These are phyloP conservation scores for Scomber colias DNA, from an alignment of 2,113 vertebrate genomes.

Conservation along the genomic window DNA sequence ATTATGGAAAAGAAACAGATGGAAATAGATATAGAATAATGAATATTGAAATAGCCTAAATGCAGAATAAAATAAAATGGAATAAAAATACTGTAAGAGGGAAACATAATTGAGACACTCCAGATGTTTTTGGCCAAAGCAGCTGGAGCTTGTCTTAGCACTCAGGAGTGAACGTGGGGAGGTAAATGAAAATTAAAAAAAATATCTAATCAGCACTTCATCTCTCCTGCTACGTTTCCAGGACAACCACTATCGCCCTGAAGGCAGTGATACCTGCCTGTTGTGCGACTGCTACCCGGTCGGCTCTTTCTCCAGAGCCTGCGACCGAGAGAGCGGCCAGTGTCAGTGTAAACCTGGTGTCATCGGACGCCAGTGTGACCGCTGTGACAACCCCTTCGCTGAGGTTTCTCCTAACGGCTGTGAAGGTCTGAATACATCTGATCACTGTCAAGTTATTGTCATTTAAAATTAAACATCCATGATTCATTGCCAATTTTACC, in stretches of 20 bases:
- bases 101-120: neutral
- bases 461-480: neutral
- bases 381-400: constrained; percentile 96
- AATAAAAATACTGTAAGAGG: too few species aligned
- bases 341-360: constrained; percentile 95
- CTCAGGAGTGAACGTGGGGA: neutral
- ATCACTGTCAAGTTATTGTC: neutral
- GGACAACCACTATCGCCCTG: constrained; percentile 93
- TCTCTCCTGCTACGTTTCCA: constrained; percentile 64
- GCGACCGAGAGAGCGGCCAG: constrained; percentile 89
- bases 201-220: constrained; percentile 1
- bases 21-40: too few species aligned
- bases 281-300: constrained; percentile 94
- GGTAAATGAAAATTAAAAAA: constrained; percentile 2
- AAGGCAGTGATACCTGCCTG: constrained; percentile 86
- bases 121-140: constrained; percentile 30
- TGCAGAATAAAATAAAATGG: too few species aligned
- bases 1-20: too few species aligned
- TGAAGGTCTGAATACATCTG: constrained; percentile 86
- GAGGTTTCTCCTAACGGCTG: constrained; percentile 94
- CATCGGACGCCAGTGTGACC: constrained; percentile 95
- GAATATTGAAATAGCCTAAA: too few species aligned
- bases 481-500: constrained; percentile 14
- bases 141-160: constrained; percentile 14
- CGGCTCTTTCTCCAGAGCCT: constrained; percentile 92